These are phyloP conservation scores for Leptodactylus fuscus DNA, from an alignment of 2,113 vertebrate genomes.

Conservation along the genomic window DNA sequence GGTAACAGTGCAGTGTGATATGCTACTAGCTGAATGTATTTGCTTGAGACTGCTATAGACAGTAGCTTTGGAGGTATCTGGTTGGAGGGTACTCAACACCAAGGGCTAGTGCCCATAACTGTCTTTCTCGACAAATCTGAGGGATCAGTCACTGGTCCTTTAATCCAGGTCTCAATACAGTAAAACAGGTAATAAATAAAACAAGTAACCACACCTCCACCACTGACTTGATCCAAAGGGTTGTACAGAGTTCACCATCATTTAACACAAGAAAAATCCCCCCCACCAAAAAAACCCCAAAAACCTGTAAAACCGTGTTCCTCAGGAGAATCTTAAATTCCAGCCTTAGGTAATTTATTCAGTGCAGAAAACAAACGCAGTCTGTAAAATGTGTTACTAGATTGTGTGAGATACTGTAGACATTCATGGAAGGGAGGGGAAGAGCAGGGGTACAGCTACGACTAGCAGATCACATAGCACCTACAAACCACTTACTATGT, in stretches of 20 bases:
- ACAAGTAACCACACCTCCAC: neutral
- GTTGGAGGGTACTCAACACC: too few relatives aligned
- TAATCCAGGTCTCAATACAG: neutral
- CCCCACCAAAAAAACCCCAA: conserved; percentile 69
- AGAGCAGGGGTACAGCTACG: neutral
- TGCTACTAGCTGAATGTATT: too few relatives aligned
- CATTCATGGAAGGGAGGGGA: neutral
- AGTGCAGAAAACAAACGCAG: conserved; percentile 70
- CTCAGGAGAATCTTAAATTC: conserved; percentile 71
- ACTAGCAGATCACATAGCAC: neutral
- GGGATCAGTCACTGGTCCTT: neutral
- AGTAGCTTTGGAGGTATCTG: too few relatives aligned
- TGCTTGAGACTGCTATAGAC: too few relatives aligned
- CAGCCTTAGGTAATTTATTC: conserved; percentile 74
- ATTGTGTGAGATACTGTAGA: neutral
- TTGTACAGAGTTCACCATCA: conserved; percentile 75
- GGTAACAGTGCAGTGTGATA: too few relatives aligned
- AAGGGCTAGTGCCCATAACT: too few relatives aligned
- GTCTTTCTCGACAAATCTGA: neutral
- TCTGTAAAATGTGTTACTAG: neutral
- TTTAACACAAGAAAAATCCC: conserved; percentile 71
- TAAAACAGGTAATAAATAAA: conserved; percentile 22
- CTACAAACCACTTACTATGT: neutral
- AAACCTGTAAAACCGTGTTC: conserved; percentile 60
- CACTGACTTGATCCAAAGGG: neutral